Conservation (phyloP, 2,888 invertebrate genomes). For the Leptopilina syphax region DNA sequence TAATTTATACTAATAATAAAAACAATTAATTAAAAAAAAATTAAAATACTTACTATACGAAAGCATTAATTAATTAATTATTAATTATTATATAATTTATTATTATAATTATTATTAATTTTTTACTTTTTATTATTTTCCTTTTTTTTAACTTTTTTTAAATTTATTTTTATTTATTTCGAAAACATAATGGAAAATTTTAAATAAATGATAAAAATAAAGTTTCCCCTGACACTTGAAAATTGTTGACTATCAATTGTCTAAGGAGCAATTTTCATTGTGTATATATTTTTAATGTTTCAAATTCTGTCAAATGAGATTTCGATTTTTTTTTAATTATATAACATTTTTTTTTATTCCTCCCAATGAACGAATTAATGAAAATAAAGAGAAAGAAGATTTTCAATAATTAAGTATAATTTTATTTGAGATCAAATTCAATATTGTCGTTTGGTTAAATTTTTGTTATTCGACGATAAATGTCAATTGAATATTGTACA, state of each 20-base stretch:
- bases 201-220: too few relatives aligned
- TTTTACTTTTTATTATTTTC: too few relatives aligned
- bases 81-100: too few relatives aligned
- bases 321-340: conserved; percentile 10
- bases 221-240: background rate
- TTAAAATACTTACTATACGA: too few relatives aligned
- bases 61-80: too few relatives aligned
- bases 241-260: background rate
- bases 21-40: too few relatives aligned
- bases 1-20: too few relatives aligned
- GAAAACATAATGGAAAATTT: too few relatives aligned
- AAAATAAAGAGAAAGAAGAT: background rate
- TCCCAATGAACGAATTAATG: background rate
- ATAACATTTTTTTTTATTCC: background rate
- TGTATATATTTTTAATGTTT: background rate
- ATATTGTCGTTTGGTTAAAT: background rate
- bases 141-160: too few relatives aligned
- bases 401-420: background rate
- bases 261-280: too few relatives aligned
- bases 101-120: too few relatives aligned
- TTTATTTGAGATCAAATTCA: background rate
- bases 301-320: background rate
- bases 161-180: too few relatives aligned
- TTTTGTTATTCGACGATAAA: background rate
- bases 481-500: background rate